Evolutionary conservation across 2,797 vertebrate genomes (phyloP).

Genomic region (Sebastes minor): DNA sequence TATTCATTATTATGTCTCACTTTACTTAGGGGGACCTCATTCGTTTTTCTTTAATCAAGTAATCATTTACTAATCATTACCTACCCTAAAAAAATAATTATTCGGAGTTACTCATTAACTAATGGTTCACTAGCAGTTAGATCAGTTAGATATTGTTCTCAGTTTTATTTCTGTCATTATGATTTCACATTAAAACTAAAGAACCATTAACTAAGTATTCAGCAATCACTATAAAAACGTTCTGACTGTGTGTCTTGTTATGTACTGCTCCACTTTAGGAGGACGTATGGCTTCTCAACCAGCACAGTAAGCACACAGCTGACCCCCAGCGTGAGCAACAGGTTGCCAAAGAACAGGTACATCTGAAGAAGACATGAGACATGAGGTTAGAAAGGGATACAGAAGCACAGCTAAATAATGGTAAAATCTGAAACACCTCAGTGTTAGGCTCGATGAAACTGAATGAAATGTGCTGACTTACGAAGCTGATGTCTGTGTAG

Average conservation of each 20-base stretch:
- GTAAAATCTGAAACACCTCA: background rate
- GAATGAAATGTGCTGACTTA: constrained; percentile 61
- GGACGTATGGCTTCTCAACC: background rate
- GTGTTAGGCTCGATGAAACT: background rate
- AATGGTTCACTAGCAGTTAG: too few species aligned
- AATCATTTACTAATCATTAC: too few species aligned
- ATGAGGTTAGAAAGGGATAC: background rate
- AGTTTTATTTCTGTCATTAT: too few species aligned
- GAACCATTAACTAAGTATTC: too few species aligned
- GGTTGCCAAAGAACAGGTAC: background rate
- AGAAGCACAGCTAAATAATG: background rate
- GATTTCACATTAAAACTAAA: too few species aligned
- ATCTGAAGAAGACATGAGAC: background rate
- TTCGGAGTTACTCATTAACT: too few species aligned
- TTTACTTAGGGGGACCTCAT: too few species aligned
- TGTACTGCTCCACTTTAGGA: background rate
- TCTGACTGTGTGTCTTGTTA: background rate
- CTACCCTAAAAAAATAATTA: too few species aligned
- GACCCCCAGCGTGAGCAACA: background rate
- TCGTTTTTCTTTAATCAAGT: too few species aligned
- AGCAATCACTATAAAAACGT: too few species aligned
- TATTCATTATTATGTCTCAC: too few species aligned
- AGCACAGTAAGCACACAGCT: background rate
- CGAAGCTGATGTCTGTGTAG: constrained; percentile 87
- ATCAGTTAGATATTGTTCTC: too few species aligned